Evolutionary conservation across 2,797 vertebrate species (phyloP).

Genomic region (Danionella dracula): DNA sequence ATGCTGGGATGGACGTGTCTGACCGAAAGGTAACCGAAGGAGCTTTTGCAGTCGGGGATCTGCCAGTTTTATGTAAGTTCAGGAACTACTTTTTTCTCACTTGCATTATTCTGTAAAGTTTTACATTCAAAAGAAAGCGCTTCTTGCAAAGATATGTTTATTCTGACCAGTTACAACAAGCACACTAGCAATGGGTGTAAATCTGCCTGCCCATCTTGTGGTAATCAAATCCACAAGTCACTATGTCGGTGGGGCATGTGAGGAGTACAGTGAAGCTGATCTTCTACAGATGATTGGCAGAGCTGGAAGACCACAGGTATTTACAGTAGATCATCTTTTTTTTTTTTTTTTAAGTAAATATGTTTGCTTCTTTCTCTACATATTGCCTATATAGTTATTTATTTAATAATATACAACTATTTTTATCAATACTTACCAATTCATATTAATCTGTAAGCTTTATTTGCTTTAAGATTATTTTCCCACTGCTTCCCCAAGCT

Average conservation of each 20-base stretch:
- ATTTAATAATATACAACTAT: too few relatives aligned
- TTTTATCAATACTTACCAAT: too few relatives aligned
- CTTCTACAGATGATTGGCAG: slow-evolving; percentile 97
- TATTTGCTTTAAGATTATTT: too few relatives aligned
- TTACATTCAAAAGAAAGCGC: background rate
- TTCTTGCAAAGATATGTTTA: background rate
- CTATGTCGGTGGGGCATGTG: slow-evolving; percentile 86
- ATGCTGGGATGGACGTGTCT: slow-evolving; percentile 86
- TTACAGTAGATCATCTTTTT: too few relatives aligned
- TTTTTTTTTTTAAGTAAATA: too few relatives aligned
- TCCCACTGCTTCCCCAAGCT: too few relatives aligned
- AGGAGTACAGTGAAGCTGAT: slow-evolving; percentile 94
- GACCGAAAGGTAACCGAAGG: slow-evolving; percentile 89
- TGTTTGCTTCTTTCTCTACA: too few relatives aligned
- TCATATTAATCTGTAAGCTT: too few relatives aligned
- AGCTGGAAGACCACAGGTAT: slow-evolving; percentile 92
- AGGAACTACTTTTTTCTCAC: background rate
- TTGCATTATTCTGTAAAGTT: background rate
- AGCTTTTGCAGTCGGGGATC: slow-evolving; percentile 82
- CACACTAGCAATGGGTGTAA: slow-evolving; percentile 96
- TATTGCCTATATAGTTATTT: too few relatives aligned
- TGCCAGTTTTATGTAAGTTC: slow-evolving; percentile 92
- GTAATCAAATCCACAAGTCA: slow-evolving; percentile 96
- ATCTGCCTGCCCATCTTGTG: slow-evolving; percentile 94
- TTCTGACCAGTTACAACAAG: slow-evolving; percentile 86